Evolutionary conservation across 2,113 vertebrate genomes (phyloP), one percentile per base, ranked within the genome.

Genomic region (Ictidomys tridecemlineatus): DNA sequence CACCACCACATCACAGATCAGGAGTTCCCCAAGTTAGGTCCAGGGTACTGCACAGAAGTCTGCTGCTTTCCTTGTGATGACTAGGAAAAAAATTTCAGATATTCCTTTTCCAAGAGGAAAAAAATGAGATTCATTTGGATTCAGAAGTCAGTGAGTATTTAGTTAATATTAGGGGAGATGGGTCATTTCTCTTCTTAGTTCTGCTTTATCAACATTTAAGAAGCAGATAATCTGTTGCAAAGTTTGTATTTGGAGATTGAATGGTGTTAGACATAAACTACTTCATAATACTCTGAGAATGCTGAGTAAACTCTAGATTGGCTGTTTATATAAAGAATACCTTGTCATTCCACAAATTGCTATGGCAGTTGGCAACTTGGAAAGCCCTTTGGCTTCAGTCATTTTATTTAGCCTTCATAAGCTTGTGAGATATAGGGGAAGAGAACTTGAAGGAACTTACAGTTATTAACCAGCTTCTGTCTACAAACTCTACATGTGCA

Each of bases 241-340:
- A 28, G 78, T 97, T 83, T 84, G 73, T 97, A 92, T 97, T 70
- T 97, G 93, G 91, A 39, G 42, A 45, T 85, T 90, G 93, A 96
- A 16, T 88, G 69, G n/a, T 92, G 85, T 86, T 97, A 93, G 93
- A 22, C 91, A 58, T 93, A 90, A 94, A 79, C 58, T 32, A 18
- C 39, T 79, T 14, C 65, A 56, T 84, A 72, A 78, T 97, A 89
- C 89, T 93, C 94, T 53, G 84, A 51, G 53, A 97, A 87, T 96
- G 89, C 95, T 73, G 85, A 92, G 91, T 92, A 94, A 96, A 97
- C 83, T 85, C 24, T 85, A 92, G 97, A 95, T 74, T 97, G 95
- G 90, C 88, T 96, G 84, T 96, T 97, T 98, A 84, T 96, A 61
- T n/a, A 4, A 8, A 77, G 53, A 51, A 48, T 77, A 70, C 45